Percentiles rank a stretch among this genome's conserved stretches.
Evolutionary conservation across 2,888 invertebrate species (phyloP).

Genomic region (Allophyes oxyacanthae): DNA sequence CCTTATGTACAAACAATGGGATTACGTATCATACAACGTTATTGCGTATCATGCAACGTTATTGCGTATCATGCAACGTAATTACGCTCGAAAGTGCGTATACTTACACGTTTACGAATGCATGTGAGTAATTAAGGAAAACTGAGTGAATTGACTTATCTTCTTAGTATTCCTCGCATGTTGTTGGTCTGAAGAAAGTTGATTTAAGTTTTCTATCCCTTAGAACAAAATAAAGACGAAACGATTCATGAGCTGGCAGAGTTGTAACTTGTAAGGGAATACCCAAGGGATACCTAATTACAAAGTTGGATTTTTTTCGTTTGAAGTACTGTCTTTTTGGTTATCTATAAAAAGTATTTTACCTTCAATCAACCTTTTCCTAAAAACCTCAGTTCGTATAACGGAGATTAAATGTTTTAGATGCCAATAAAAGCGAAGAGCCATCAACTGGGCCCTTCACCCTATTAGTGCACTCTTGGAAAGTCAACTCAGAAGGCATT

Average conservation of each 20-base stretch:
- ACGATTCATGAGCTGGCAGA: not conserved
- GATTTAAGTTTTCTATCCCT: slow-evolving; percentile 23
- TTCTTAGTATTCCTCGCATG: slow-evolving; percentile 37
- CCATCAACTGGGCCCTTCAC: slow-evolving; percentile 3
- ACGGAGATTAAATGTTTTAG: slow-evolving; percentile 26
- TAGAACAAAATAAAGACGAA: slow-evolving; percentile 8
- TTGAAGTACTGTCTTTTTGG: not conserved
- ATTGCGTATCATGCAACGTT: too few species aligned
- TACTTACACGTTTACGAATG: too few species aligned
- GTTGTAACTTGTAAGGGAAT: not conserved
- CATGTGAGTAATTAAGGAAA: slow-evolving; percentile 16
- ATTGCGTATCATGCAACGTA: too few species aligned
- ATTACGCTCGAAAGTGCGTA: too few species aligned
- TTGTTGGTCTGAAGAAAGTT: slow-evolving; percentile 17
- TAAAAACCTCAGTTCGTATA: not conserved
- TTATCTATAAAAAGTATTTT: not conserved
- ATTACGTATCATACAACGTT: too few species aligned
- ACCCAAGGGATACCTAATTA: too few species aligned
- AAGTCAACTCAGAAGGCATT: slow-evolving; percentile 15
- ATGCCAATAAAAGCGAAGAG: slow-evolving; percentile 22
- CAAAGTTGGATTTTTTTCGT: not conserved
- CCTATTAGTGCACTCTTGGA: slow-evolving; percentile 5
- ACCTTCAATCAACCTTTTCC: not conserved
- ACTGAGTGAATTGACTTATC: slow-evolving; percentile 18
- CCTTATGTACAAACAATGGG: too few species aligned